phyloP scores from a whole-genome alignment of 2,888 invertebrate species.

The Acronicta leporina region DNA sequence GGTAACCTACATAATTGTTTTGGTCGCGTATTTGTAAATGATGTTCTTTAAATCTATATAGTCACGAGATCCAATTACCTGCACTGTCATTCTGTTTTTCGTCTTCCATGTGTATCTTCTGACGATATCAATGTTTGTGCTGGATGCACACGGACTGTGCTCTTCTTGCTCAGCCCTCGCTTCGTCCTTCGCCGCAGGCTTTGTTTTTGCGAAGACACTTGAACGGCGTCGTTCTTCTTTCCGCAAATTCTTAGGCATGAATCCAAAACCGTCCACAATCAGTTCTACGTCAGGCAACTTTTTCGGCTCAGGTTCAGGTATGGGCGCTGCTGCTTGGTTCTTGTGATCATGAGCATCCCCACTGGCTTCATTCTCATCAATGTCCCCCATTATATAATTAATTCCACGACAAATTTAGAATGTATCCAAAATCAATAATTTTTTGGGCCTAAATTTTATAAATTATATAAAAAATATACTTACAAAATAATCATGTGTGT shows the following conservation, averaged over 20 bases:
- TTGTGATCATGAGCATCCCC: slow-evolving; percentile 22
- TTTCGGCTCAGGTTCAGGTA: slow-evolving; percentile 22
- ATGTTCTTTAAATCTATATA: not conserved
- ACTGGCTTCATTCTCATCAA: slow-evolving; percentile 61
- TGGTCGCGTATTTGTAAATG: no score
- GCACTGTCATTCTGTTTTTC: slow-evolving; percentile 90
- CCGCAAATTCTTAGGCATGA: slow-evolving; percentile 70
- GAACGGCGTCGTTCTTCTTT: slow-evolving; percentile 14
- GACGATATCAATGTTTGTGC: slow-evolving; percentile 82
- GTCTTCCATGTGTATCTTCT: slow-evolving; percentile 92
- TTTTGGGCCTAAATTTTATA: slow-evolving; percentile 32
- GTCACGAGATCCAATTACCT: slow-evolving; percentile 67
- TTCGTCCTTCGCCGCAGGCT: not conserved
- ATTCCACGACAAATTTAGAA: slow-evolving; percentile 64
- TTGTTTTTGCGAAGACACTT: slow-evolving; percentile 20
- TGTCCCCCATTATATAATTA: slow-evolving; percentile 66
- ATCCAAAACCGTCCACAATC: slow-evolving; percentile 85
- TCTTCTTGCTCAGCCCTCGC: slow-evolving; percentile 55
- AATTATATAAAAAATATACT: slow-evolving; percentile 19
- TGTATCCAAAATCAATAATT: slow-evolving; percentile 18
- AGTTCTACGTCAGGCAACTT: slow-evolving; percentile 79
- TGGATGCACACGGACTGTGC: slow-evolving; percentile 76
- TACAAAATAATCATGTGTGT: slow-evolving; percentile 24
- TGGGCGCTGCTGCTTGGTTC: not conserved
- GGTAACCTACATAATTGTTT: no score